Base-by-base conservation (phyloP, 2,888 invertebrate genomes). In the Phaedon cochleariae region DNA sequence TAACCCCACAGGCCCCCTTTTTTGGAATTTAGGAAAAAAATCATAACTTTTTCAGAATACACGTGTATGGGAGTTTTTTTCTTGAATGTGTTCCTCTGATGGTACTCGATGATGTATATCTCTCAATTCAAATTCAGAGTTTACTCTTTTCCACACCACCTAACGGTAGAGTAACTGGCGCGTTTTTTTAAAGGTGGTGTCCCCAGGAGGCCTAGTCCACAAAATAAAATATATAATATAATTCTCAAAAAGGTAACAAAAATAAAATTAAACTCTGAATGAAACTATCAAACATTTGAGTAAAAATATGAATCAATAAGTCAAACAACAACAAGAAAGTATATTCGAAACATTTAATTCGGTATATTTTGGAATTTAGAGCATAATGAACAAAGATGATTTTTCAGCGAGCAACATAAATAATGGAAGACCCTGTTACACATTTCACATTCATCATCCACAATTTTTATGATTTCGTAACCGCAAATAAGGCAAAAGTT, bases 121-220 rank as follows among this genome's bases (percentile, higher is more conserved):
- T n/a, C n/a, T n/a, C n/a, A n/a, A n/a, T n/a, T n/a, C n/a, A n/a
- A n/a, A n/a, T n/a, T n/a, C n/a, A n/a, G n/a, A n/a, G n/a, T 41
- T 41, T 15, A 41, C 41, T 41, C 41, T 3, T 41, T 41, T 41
- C 41, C 41, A 41, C 41, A 41, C 41, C 41, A 41, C 41, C 41
- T 41, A 10, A 15, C 41, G 41, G 41, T 41, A 41, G n/a, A 15
- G 41, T n/a, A 15, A 41, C 15, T 3, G 41, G 41, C 15, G 41
- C 41, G 41, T 15, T 41, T 41, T 41, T 41, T 34, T 41, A 15
- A 10, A 12, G n/a, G 41, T 41, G n/a, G 41, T 41, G 6, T 41
- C 41, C 41, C 41, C 41, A 41, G 15, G n/a, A 41, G 41, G 41
- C 41, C 41, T 41, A 41, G n/a, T 41, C 41, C 41, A 41, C 41